Percentiles rank a stretch among this genome's conserved stretches.
phyloP scores from a whole-genome alignment of 53 echinoderm and acorn worm species.

The Paracentrotus lividus region DNA sequence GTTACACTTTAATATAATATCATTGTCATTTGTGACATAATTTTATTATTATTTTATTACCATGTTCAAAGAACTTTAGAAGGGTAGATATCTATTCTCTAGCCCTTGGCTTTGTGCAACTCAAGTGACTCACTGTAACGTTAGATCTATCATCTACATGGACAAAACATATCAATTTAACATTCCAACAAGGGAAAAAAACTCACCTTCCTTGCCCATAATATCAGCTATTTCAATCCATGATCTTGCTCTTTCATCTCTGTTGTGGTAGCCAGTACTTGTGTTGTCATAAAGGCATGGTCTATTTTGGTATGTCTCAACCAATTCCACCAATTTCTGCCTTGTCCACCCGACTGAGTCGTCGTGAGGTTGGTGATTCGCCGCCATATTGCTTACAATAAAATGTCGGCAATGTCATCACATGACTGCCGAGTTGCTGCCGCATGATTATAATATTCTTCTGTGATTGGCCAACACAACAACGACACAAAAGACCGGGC shows the following conservation, averaged over 20 bases:
- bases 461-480: constrained; percentile 66
- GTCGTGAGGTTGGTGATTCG: constrained; percentile 25
- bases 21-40: too few relatives aligned
- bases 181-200: background rate
- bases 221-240: constrained; percentile 61
- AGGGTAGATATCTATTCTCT: too few relatives aligned
- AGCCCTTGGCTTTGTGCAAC: too few relatives aligned
- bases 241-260: constrained; percentile 66
- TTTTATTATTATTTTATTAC: too few relatives aligned
- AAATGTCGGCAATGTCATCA: constrained; percentile 65
- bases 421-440: constrained; percentile 67
- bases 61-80: too few relatives aligned
- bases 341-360: constrained; percentile 42
- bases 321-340: constrained; percentile 56
- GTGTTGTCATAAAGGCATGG: constrained; percentile 64
- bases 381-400: constrained; percentile 73
- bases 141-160: too few relatives aligned
- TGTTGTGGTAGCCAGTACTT: constrained; percentile 68
- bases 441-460: constrained; percentile 67
- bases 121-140: too few relatives aligned
- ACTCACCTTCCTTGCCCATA: constrained; percentile 64
- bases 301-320: constrained; percentile 38
- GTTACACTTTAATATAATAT: too few relatives aligned
- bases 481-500: constrained; percentile 71
- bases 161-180: too few relatives aligned